Evolutionary conservation across 2,113 vertebrate genomes (phyloP).

Genomic region (Nyctereutes procyonoides): DNA sequence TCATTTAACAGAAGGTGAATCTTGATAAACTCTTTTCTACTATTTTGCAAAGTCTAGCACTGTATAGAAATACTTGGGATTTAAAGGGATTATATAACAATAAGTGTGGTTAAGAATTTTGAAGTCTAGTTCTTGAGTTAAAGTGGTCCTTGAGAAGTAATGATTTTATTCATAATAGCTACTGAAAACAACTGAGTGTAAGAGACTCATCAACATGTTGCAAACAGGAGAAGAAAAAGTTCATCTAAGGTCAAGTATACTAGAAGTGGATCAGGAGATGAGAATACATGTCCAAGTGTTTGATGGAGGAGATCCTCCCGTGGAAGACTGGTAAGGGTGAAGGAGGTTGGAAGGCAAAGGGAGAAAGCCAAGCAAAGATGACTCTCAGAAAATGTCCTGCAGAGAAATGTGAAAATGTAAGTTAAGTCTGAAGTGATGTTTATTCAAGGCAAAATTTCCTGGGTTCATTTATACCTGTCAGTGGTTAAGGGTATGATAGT

Average conservation of each 20-base stretch:
- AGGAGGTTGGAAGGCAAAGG: neutral
- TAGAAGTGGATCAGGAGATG: neutral
- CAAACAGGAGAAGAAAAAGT: neutral
- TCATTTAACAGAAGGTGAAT: neutral
- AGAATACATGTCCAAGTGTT: neutral
- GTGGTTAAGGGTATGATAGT: neutral
- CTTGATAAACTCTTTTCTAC: neutral
- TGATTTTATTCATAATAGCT: neutral
- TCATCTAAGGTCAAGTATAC: neutral
- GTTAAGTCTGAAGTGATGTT: neutral
- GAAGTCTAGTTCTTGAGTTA: neutral
- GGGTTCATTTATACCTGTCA: neutral
- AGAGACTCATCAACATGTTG: neutral
- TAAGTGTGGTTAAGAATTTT: neutral
- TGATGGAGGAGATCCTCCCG: neutral
- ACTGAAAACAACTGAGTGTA: neutral
- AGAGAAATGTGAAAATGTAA: neutral
- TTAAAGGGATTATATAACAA: neutral
- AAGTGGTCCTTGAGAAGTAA: neutral
- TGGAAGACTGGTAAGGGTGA: neutral
- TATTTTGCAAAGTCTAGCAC: neutral
- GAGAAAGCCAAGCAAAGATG: accelerated
- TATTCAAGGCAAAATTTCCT: neutral
- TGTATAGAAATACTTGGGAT: neutral
- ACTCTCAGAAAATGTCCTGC: neutral